Evolutionary conservation across 2,888 invertebrate genomes (phyloP).

Genomic region (Encarsia formosa): DNA sequence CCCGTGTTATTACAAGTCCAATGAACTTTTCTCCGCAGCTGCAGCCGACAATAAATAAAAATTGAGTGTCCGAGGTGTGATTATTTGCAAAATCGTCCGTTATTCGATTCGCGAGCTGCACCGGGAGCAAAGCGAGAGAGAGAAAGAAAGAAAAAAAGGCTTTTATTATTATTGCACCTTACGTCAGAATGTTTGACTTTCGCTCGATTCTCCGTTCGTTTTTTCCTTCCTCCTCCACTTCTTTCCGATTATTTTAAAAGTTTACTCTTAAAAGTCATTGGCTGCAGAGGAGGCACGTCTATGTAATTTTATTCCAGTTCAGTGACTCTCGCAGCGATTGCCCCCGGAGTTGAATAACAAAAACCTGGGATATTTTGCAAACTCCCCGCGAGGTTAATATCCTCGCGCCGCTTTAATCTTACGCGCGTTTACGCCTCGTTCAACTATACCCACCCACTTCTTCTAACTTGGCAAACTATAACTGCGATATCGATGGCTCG

Average conservation of each 20-base stretch:
- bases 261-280: no score
- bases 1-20: no score
- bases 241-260: no score
- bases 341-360: constrained; percentile 15
- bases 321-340: constrained; percentile 9
- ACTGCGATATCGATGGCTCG: no score
- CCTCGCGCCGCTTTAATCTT: constrained; percentile 5
- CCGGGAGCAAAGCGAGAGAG: neutral
- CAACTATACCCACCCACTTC: neutral
- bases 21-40: no score
- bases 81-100: no score
- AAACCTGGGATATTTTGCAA: constrained; percentile 21
- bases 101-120: neutral
- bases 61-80: no score
- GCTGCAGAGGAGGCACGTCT: no score
- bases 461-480: no score
- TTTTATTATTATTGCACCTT: neutral
- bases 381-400: constrained; percentile 14
- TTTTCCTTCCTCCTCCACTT: no score
- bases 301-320: constrained; percentile 15
- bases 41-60: no score
- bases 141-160: neutral
- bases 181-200: neutral
- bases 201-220: no score
- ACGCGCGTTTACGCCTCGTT: neutral